phyloP scores from a whole-genome alignment of 2,113 vertebrate species.

The Collichthys lucidus region DNA sequence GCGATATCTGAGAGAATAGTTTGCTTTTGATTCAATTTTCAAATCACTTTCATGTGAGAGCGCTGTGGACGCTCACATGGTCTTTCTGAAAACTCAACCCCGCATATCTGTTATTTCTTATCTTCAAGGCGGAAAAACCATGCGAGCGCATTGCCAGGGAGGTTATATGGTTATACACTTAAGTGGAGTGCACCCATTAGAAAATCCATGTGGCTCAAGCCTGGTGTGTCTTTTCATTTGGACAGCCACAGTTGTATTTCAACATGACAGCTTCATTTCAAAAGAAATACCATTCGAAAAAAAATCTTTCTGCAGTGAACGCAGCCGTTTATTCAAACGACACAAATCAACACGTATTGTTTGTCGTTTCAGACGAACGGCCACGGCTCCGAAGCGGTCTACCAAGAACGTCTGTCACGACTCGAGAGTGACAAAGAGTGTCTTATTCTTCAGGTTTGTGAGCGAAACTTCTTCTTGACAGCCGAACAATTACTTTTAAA shows the following conservation, averaged over 20 bases:
- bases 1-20: constrained; percentile 50
- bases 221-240: constrained; percentile 22
- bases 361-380: constrained; percentile 89
- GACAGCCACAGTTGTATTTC: constrained; percentile 2
- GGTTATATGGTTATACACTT: constrained; percentile 7
- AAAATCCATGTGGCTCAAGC: constrained; percentile 10
- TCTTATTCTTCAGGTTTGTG: constrained; percentile 93
- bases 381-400: constrained; percentile 87
- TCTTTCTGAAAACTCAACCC: constrained; percentile 18
- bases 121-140: not conserved
- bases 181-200: not conserved
- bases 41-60: constrained; percentile 62
- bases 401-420: constrained; percentile 93
- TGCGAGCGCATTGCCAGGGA: constrained; percentile 24
- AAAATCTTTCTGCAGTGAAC: not conserved
- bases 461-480: not conserved
- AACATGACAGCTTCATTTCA: not conserved
- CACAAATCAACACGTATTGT: constrained; percentile 10
- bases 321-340: not conserved
- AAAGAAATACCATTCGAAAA: not conserved
- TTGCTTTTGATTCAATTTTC: constrained; percentile 65
- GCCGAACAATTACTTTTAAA: constrained; percentile 1
- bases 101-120: not conserved
- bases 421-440: constrained; percentile 98
- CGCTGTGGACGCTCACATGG: constrained; percentile 44